Conservation (phyloP, 2,113 vertebrate species). For the Empidonax traillii region DNA sequence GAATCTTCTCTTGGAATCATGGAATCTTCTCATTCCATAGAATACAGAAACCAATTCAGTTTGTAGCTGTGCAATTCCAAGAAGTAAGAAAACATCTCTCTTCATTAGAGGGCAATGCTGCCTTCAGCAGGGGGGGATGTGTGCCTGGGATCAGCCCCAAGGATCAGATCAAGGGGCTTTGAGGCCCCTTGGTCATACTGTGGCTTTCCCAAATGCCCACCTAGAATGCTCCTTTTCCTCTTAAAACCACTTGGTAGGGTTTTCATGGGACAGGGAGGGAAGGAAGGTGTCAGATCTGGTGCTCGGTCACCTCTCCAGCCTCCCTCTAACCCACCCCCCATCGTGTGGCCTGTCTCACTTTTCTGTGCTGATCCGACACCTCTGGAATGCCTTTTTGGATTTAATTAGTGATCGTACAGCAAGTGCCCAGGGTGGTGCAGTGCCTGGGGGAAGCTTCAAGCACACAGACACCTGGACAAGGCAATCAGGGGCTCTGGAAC, state of each 20-base stretch:
- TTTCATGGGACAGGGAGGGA: neutral
- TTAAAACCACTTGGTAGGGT: neutral
- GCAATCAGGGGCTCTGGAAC: neutral
- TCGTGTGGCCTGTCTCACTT: neutral
- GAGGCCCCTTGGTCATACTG: neutral
- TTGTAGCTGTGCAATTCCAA: neutral
- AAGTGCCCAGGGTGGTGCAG: neutral
- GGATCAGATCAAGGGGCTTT: neutral
- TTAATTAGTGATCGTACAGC: neutral
- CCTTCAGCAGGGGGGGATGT: neutral
- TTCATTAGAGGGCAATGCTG: neutral
- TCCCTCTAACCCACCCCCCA: neutral
- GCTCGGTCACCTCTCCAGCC: neutral
- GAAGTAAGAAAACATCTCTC: neutral
- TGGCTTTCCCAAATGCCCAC: neutral
- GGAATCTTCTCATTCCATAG: neutral
- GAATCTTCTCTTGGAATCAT: no score
- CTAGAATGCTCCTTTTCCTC: fast-evolving
- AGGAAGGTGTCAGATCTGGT: neutral
- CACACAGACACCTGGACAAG: neutral
- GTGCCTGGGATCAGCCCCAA: neutral
- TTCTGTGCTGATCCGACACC: neutral
- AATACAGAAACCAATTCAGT: neutral
- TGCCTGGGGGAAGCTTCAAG: neutral
- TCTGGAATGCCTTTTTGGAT: neutral